Evolutionary conservation across 2,797 vertebrate species (phyloP).

Genomic region (Falco berigora): DNA sequence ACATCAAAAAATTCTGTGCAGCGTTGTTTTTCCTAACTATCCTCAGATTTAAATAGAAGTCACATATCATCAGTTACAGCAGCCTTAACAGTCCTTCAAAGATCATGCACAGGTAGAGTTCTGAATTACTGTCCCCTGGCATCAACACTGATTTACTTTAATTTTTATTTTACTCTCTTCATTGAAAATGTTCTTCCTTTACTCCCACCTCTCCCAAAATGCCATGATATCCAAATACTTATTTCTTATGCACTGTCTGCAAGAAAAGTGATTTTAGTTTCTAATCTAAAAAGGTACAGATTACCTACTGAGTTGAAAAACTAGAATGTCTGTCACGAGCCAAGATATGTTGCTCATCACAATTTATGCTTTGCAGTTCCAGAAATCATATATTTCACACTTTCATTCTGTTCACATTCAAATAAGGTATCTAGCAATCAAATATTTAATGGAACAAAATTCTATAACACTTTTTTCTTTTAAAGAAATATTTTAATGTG

Average conservation of each 20-base stretch:
- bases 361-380: background rate
- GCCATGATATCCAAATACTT: background rate
- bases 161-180: background rate
- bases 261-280: background rate
- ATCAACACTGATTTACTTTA: background rate
- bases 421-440: background rate
- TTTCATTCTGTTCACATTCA: background rate
- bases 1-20: constrained; percentile 11
- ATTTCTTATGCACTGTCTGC: background rate
- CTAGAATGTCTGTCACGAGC: background rate
- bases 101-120: background rate
- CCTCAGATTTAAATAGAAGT: background rate
- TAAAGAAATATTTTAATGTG: background rate
- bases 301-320: background rate
- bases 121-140: background rate
- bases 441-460: background rate
- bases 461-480: background rate
- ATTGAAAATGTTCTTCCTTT: background rate
- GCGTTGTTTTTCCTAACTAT: constrained; percentile 20
- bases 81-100: background rate
- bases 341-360: background rate
- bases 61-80: background rate
- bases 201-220: background rate
- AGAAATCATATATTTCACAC: background rate
- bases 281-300: background rate